Percentiles rank a stretch among this genome's conserved stretches.
phyloP scores from a whole-genome alignment of 2,888 invertebrate genomes.

The Gonocerus acuteangulatus region DNA sequence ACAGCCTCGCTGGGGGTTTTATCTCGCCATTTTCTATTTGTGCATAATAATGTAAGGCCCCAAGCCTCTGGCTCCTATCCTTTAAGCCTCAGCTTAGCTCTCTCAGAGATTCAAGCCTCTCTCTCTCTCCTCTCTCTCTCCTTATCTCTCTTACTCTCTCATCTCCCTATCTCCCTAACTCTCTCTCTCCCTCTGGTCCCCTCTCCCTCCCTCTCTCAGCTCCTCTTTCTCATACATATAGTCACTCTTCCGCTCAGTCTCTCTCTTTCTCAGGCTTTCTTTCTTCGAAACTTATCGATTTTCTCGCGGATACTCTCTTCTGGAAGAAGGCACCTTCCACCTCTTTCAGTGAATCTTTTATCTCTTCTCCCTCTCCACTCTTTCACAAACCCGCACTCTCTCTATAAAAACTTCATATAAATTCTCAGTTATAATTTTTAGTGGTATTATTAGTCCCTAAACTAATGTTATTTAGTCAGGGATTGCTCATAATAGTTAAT shows the following conservation, averaged over 20 bases:
- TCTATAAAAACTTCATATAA: too few species aligned
- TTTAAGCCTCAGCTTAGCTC: not conserved
- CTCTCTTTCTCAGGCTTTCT: not conserved
- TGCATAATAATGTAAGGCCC: constrained; percentile 19
- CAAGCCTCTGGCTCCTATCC: too few species aligned
- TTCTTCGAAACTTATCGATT: constrained; percentile 14
- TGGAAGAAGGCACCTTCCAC: not conserved
- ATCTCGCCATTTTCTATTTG: constrained; percentile 20
- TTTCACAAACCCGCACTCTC: too few species aligned
- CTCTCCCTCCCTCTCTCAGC: too few species aligned
- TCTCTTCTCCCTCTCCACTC: constrained; percentile 2
- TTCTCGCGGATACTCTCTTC: constrained; percentile 11
- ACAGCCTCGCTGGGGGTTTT: not conserved
- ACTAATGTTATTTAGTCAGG: too few species aligned
- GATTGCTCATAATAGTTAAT: too few species aligned
- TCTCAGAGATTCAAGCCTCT: not conserved
- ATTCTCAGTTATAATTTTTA: too few species aligned
- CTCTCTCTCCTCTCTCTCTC: too few species aligned
- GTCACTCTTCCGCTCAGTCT: constrained; percentile 14
- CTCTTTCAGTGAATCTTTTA: constrained; percentile 7
- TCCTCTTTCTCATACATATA: not conserved
- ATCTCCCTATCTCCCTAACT: not conserved
- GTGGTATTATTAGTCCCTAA: too few species aligned
- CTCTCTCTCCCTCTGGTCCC: too few species aligned
- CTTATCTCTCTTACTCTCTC: too few species aligned